Percentiles rank a stretch among this genome's conserved stretches.
phyloP scores from a whole-genome alignment of 2,797 vertebrate species.

The Peromyscus attwateri region DNA sequence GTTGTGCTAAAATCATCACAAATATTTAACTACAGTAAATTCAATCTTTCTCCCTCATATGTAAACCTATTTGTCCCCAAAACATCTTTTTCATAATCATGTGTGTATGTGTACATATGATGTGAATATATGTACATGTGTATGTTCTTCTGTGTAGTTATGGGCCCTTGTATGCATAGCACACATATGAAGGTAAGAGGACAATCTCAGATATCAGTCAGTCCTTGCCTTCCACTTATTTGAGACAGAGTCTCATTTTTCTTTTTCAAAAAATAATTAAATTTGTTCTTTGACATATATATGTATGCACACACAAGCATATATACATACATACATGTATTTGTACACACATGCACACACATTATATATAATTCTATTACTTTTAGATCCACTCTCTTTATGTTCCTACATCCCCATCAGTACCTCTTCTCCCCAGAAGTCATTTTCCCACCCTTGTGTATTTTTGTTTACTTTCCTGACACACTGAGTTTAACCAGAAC shows the following conservation, averaged over 20 bases:
- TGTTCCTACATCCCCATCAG: too few species aligned
- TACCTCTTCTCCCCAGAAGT: background rate
- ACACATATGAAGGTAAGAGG: background rate
- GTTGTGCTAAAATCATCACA: conserved; percentile 8
- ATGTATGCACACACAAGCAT: rapidly evolving
- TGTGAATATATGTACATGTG: background rate
- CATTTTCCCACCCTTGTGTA: background rate
- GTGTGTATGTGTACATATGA: background rate
- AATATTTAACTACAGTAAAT: conserved; percentile 37
- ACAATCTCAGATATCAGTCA: background rate
- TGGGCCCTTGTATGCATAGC: background rate
- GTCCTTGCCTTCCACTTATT: background rate
- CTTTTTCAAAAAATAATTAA: too few species aligned
- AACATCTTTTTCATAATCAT: background rate
- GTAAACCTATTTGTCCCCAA: background rate
- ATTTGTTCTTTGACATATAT: background rate
- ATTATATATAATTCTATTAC: background rate
- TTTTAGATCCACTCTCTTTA: background rate
- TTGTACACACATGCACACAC: background rate
- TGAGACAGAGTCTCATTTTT: background rate
- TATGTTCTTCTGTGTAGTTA: background rate
- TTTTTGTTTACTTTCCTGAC: background rate
- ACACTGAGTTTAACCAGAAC: background rate
- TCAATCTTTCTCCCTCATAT: conserved; percentile 1
- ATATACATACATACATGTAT: background rate